Evolutionary conservation across 2,113 vertebrate genomes (phyloP), one percentile per base, ranked within the genome.

Genomic region (Pelobates fuscus): DNA sequence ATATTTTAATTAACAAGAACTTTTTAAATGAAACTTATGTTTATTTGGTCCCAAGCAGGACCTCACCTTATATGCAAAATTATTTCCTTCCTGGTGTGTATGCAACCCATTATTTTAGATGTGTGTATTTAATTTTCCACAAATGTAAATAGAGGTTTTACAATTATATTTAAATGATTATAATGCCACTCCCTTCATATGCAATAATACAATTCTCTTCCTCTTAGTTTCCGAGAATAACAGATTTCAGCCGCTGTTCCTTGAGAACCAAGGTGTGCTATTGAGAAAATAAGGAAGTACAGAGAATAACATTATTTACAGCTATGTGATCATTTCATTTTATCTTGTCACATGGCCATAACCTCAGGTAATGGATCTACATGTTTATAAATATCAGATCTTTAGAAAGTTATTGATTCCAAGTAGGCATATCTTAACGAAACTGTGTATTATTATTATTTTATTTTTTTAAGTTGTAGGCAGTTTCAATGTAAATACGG

Each of bases 251-350:
- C 52, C 30, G 72, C 52, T 66, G 32, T 76, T 59, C 54, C 63
- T 67, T 76, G 25, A 66, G 46, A 74, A 74, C 37, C 17, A 57
- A 17, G 30, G 32, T 21, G 24, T 27, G 23, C 1, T 15, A 23
- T 37, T 66, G 44, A 67, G 25, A 75, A 46, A 67, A 76, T 57
- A 76, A 76, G 72, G 72, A 67, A 67, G 71, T 67, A 52, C 2
- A 27, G 12, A 14, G 21, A 60, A 29, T 74, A 58, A 58, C 57
- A 65, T 66, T 27, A 23, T 60, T 62, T 61, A 61, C 24, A 49
- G 25, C 5, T 17, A 49, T 49, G 17, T 49, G 44, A 49, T n/a
- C n/a, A n/a, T 4, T 18, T 14, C 17, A 18, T 49, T 17, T 49
- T 49, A 4, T 49, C 15, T 12, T 49, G 17, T 49, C 44, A 49